phyloP scores from a whole-genome alignment of 2,113 vertebrate genomes.

The Camelus bactrianus region DNA sequence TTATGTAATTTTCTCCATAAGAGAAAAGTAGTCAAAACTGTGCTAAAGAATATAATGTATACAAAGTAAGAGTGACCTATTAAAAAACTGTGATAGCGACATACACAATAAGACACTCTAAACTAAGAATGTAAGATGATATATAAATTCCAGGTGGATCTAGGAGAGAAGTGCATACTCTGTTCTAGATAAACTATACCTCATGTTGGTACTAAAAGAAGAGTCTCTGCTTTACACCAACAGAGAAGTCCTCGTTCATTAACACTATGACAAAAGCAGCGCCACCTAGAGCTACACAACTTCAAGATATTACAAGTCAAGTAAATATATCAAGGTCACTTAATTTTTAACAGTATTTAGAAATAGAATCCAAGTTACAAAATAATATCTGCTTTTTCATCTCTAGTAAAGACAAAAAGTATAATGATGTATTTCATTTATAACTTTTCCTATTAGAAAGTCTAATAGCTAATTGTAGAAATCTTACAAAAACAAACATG shows the following conservation, averaged over 20 bases:
- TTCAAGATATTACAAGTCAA: neutral
- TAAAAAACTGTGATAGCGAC: neutral
- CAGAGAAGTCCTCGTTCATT: neutral
- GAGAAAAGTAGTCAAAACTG: conserved; percentile 54
- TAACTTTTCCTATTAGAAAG: conserved; percentile 12
- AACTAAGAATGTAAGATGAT: neutral
- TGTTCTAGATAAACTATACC: neutral
- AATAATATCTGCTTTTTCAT: conserved; percentile 33
- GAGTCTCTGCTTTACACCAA: neutral
- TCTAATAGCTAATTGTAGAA: neutral
- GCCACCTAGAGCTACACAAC: neutral
- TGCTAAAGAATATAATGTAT: conserved; percentile 33
- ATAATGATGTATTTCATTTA: neutral
- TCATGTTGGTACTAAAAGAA: conserved; percentile 10
- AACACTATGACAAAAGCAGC: neutral
- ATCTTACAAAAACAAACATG: conserved; percentile 39
- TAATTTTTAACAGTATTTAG: conserved; percentile 15
- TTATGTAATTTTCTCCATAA: neutral
- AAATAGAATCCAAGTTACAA: conserved; percentile 35
- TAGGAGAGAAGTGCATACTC: neutral
- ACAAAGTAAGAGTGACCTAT: neutral
- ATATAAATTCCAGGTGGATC: neutral
- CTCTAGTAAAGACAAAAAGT: conserved; percentile 17
- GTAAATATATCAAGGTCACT: neutral
- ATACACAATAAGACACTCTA: neutral